Conservation (phyloP, 2,113 vertebrate genomes). For the Enhydra lutris region DNA sequence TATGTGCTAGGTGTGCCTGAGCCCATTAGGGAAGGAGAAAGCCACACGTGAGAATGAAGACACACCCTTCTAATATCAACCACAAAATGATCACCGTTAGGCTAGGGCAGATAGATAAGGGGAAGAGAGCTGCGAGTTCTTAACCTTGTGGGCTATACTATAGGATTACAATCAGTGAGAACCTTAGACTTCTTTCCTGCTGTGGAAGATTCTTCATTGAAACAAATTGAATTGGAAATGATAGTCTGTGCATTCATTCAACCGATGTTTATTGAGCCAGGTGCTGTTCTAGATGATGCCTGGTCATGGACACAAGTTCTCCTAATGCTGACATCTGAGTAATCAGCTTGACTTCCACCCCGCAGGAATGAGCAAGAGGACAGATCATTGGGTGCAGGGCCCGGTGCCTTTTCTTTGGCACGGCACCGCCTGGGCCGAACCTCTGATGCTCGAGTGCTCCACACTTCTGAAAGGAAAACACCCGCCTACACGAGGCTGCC, state of each 20-base stretch:
- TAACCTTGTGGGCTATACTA: background rate
- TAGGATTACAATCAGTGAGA: background rate
- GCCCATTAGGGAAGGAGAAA: background rate
- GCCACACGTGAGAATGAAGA: background rate
- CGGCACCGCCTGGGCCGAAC: background rate
- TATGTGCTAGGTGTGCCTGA: background rate
- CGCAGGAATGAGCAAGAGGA: constrained; percentile 84
- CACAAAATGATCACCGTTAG: too few relatives aligned
- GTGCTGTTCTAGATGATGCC: too few relatives aligned
- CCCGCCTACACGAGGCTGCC: constrained; percentile 78
- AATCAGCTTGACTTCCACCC: background rate
- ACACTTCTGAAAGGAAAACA: constrained; percentile 77
- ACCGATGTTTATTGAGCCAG: accelerated
- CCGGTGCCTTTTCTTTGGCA: constrained; percentile 51
- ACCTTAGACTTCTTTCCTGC: background rate
- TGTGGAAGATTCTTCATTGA: background rate
- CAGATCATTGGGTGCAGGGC: constrained; percentile 16
- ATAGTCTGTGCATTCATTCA: background rate
- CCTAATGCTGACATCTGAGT: accelerated
- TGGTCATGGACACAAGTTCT: background rate
- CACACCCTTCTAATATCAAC: background rate
- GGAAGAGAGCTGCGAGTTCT: background rate
- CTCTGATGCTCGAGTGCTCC: constrained; percentile 13
- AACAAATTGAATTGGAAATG: background rate
- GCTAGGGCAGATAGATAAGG: background rate